Percentiles rank a stretch among this genome's conserved stretches.
Evolutionary conservation across 2,113 vertebrate species (phyloP).

Genomic region (Falcunculus frontatus): DNA sequence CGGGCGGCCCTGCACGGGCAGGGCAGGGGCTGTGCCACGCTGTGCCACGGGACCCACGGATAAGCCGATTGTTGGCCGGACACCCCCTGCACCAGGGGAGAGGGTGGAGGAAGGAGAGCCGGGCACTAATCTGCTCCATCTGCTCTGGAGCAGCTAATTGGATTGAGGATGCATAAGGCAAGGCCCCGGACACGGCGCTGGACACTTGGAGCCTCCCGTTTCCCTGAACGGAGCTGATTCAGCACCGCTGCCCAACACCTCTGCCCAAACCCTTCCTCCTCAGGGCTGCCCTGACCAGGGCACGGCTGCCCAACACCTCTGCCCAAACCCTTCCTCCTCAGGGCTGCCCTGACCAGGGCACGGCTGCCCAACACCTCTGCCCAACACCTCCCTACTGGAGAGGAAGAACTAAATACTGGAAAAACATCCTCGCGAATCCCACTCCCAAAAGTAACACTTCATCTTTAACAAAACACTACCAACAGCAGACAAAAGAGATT

Average conservation of each 20-base stretch:
- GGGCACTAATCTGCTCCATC: constrained; percentile 40
- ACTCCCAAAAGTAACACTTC: neutral
- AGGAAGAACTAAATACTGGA: neutral
- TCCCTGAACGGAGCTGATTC: neutral
- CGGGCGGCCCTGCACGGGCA: neutral
- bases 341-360: neutral
- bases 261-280: neutral
- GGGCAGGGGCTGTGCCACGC: rapidly evolving
- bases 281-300: neutral
- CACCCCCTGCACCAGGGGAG: neutral
- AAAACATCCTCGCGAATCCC: neutral
- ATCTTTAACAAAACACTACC: neutral
- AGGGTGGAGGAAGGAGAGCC: neutral
- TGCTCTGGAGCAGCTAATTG: constrained; percentile 32
- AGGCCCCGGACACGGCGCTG: neutral
- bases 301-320: neutral
- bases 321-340: neutral
- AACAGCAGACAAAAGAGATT: neutral
- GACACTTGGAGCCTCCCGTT: neutral
- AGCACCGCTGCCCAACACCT: neutral
- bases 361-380: neutral
- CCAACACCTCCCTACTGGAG: neutral
- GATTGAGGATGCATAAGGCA: neutral
- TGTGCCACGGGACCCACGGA: neutral
- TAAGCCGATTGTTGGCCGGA: neutral